Base-by-base conservation (phyloP, 1,140 invertebrate genomes). In the Lasaia peninsularis region DNA sequence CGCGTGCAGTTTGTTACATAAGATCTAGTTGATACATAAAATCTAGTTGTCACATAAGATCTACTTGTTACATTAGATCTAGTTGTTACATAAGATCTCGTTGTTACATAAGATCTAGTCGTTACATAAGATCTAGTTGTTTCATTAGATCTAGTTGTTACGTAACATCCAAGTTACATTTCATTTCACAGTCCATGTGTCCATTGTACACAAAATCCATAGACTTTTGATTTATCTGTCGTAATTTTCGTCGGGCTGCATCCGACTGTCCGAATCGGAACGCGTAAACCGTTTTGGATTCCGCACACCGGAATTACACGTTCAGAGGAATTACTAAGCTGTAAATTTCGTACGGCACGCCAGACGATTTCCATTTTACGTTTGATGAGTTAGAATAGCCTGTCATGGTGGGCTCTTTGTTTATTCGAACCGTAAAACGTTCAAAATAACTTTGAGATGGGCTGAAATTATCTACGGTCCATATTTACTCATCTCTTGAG, bases 211-310 rank as follows among this genome's bases (percentile, higher is more conserved):
- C 40, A 48, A n/a, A 48, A 48, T 48, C 40, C 11, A 48, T 48
- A 48, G 40, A 20, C 40, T 48, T 48, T 48, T 48, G 40, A 48
- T 48, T 48, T 48, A 48, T 48, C 10, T 21, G 40, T 20, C 40
- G 40, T 48, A 48, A 48, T 21, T 48, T 48, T 48, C 40, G 40
- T 14, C 16, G 37, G 9, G 37, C 40, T 21, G 20, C 40, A 48
- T 16, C 18, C 40, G 40, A 48, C 40, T 48, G 40, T 48, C 40
- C 11, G 10, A 48, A 48, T 48, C 40, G 40, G 40, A 48, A 48
- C 40, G 40, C 40, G 40, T 48, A 48, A 48, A 48, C 40, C 40
- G 40, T 48, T 48, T 48, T 20, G 40, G 40, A 48, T 48, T 48
- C 40, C 40, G 11, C 40, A 48, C 9, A 11, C 40, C 40, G 40